phyloP scores from a whole-genome alignment of 2,113 vertebrate species.

The Pterocles orientalis region DNA sequence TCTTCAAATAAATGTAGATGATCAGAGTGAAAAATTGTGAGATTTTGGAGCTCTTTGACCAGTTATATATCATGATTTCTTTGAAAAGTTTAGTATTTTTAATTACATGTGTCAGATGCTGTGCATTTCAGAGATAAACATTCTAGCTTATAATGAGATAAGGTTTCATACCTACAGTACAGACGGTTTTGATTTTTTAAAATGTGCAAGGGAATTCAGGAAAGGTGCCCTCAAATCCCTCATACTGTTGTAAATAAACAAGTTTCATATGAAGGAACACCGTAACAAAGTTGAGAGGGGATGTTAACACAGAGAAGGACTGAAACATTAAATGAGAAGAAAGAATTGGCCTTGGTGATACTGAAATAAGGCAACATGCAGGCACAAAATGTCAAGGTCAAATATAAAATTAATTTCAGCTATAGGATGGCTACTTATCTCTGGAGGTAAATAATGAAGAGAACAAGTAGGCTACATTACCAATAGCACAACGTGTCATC shows the following conservation, averaged over 20 bases:
- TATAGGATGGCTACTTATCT: neutral
- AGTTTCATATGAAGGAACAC: neutral
- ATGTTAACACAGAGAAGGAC: neutral
- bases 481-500: neutral
- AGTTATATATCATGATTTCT: neutral
- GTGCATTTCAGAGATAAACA: conserved; percentile 1
- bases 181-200: neutral
- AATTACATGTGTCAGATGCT: neutral
- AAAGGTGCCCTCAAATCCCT: neutral
- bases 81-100: conserved; percentile 14
- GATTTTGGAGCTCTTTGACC: neutral
- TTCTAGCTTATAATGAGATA: neutral
- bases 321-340: neutral
- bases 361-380: neutral
- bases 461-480: neutral
- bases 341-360: neutral
- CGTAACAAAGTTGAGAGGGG: neutral
- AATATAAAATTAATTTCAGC: neutral
- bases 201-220: neutral
- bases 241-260: neutral
- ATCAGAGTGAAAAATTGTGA: conserved; percentile 18
- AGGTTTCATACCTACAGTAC: neutral
- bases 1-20: conserved; percentile 3
- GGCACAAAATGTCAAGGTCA: neutral
- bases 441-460: neutral